phyloP scores from a whole-genome alignment of 1,140 invertebrate species.

The Mactra quadrangularis region DNA sequence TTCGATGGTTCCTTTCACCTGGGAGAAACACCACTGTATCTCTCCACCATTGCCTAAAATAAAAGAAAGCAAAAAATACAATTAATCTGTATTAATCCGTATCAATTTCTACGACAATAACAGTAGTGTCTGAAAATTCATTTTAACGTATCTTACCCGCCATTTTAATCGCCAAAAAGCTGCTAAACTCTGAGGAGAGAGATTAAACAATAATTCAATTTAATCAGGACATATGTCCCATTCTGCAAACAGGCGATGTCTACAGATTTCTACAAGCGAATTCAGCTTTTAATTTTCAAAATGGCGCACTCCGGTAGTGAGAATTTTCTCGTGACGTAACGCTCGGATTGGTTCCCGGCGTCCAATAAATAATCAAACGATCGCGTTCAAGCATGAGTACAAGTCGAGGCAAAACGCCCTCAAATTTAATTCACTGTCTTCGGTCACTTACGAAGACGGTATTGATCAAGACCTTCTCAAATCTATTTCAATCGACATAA shows the following conservation, averaged over 20 bases:
- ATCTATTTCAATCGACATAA: neutral
- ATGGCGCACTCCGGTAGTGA: conserved; percentile 74
- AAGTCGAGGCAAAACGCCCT: neutral
- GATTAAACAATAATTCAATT: neutral
- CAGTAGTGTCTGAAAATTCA: too few species aligned
- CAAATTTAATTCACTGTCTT: neutral
- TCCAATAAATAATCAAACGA: neutral
- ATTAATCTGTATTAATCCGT: conserved; percentile 4
- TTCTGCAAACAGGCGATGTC: conserved; percentile 64
- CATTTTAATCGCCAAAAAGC: conserved; percentile 68
- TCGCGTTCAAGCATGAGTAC: too few species aligned
- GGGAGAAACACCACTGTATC: conserved; percentile 99
- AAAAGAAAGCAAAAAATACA: conserved; percentile 39
- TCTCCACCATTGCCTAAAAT: conserved; percentile 82
- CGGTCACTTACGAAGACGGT: neutral
- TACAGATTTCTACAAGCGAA: conserved; percentile 61
- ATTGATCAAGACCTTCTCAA: neutral
- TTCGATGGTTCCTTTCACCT: conserved; percentile 99
- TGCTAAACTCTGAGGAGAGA: neutral
- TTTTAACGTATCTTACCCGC: conserved; percentile 68
- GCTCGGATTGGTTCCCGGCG: conserved; percentile 21
- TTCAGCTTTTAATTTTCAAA: conserved; percentile 65
- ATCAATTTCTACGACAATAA: neutral
- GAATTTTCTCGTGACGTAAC: conserved; percentile 64
- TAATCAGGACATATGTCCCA: conserved; percentile 7